Base-by-base conservation (phyloP, 2,888 invertebrate genomes). In the Euclidia mi region DNA sequence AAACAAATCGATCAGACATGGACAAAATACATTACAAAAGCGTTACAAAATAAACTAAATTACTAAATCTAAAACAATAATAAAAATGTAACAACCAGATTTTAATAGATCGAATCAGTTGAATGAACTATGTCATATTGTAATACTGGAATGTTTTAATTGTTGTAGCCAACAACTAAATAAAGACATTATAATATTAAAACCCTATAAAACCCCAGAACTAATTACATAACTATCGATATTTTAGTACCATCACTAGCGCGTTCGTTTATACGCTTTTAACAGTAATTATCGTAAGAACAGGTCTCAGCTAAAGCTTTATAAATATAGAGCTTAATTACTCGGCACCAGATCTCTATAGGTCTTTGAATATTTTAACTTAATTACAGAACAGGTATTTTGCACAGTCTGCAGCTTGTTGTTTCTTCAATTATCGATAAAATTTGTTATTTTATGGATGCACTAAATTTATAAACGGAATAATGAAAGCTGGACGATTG, bases 281-380 rank as follows among this genome's bases (percentile, higher is more conserved):
- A 73, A 69, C 75, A 64, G 77, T 81, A 88, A 87, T 87, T 87
- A 88, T 83, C 78, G 61, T 73, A 67, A 59, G 63, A 83, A 84
- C 84, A 69, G 67, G 85, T 82, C 69, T 82, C 79, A 56, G 46
- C 45, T 59, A 35, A 61, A 53, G 50, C 53, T 49, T 55, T 70
- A 59, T 59, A 62, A 65, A 68, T 58, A 56, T 65, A 65, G 60
- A 60, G 37, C 69, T 79, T 78, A 78, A 81, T 81, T 78, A 75
- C 78, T 71, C 50, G 52, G 57, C 61, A 71, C 65, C 50, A 61
- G 52, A 70, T 44, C 49, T 76, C 56, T 66, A 68, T 61, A 67
- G 58, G 57, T 68, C 57, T 66, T 51, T 71, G 67, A 66, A 72
- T 73, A 71, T 73, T 69, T 72, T 68, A 64, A 60, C 65, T 63